Evolutionary conservation across 2,113 vertebrate species (phyloP).

Genomic region (Halichoeres trimaculatus): DNA sequence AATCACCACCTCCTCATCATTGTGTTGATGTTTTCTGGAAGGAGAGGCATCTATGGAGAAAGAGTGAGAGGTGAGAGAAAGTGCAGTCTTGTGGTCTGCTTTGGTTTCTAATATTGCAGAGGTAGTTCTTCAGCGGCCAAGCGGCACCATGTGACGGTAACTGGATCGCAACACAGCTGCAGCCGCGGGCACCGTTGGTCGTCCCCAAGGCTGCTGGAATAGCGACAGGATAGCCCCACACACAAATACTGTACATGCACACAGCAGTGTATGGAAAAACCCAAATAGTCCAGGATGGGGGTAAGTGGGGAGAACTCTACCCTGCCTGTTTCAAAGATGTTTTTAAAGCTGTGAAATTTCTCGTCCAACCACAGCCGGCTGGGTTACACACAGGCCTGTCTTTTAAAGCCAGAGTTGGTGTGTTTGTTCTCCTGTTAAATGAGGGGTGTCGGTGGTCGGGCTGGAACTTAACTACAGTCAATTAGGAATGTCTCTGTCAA

Average conservation of each 20-base stretch:
- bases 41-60: constrained; percentile 28
- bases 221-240: constrained; percentile 54
- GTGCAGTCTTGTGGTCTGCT: constrained; percentile 64
- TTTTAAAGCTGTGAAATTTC: constrained; percentile 83
- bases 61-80: constrained; percentile 60
- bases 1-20: constrained; percentile 35
- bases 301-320: constrained; percentile 76
- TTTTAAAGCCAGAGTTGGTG: constrained; percentile 60
- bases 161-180: constrained; percentile 78
- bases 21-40: constrained; percentile 40
- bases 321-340: constrained; percentile 82
- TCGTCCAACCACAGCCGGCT: constrained; percentile 58
- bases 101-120: constrained; percentile 81
- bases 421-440: constrained; percentile 76
- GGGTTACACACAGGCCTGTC: constrained; percentile 69
- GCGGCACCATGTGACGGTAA: constrained; percentile 78
- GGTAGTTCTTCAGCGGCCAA: constrained; percentile 77
- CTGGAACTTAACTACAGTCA: constrained; percentile 71
- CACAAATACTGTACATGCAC: constrained; percentile 48
- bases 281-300: constrained; percentile 71
- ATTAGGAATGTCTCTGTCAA: constrained; percentile 75
- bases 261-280: constrained; percentile 66
- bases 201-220: constrained; percentile 75
- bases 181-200: constrained; percentile 62
- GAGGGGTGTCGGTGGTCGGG: constrained; percentile 67